Base-by-base conservation (phyloP, 2,113 vertebrate genomes). In the Probosciger aterrimus region DNA sequence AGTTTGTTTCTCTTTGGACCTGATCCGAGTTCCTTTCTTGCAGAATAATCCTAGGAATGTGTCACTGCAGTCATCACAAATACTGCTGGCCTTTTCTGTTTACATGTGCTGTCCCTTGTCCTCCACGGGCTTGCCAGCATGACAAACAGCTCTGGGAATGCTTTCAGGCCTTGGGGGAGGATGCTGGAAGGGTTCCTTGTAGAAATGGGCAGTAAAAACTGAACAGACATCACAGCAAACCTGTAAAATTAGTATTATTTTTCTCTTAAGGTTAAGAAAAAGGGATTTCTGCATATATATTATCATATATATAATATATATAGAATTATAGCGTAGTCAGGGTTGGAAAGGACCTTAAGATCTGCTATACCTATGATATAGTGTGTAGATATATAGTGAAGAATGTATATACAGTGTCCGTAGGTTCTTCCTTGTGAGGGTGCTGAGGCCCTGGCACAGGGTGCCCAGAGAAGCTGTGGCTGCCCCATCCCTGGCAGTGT, bases 21-120 rank as follows among this genome's bases (percentile, higher is more conserved):
- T 0, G 0, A 3, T 55, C 22, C 5, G 24, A 76, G 46, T 37
- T 57, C 41, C 30, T 84, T 59, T 69, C 24, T 30, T n/a, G 68
- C n/a, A 30, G 19, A 92, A 39, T 41, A 77, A 82, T 92, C n/a
- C 76, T 4, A 67, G 76, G 93, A 90, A 94, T 84, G 90, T 92
- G 83, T 80, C 69, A 16, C n/a, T 75, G 76, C 46, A 59, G 62
- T 37, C 57, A 5, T 46, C 46, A 14, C 43, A 43, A 28, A 11
- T 23, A 5, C 62, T 53, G 69, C 81, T 92, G 57, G 46, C 63
- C 49, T 55, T 46, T 6, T 13, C 50, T 90, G 50, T 78, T 92
- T 53, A 23, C 68, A 16, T 41, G 33, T 43, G 82, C 88, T 65
- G 44, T 50, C 60, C 64, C 73, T 47, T 70, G 59, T 71, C 71